A percentile compares a stretch with the other conserved stretches of the same genome.
Conservation (phyloP, 2,888 invertebrate genomes). For the Tortricodes alternella region DNA sequence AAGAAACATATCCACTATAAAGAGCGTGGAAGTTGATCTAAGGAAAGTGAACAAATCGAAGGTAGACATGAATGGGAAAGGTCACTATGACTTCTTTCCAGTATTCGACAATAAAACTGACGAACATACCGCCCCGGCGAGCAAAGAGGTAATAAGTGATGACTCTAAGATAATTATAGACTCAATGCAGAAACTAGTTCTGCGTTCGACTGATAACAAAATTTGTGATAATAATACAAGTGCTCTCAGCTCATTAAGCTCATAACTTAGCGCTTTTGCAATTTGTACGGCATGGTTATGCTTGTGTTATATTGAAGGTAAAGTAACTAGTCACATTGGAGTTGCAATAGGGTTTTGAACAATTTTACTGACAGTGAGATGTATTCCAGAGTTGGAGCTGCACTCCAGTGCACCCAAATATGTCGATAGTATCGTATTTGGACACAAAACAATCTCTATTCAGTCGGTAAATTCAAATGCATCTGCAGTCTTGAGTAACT, state of each 20-base stretch:
- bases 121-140: conserved; percentile 41
- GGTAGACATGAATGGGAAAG: conserved; percentile 59
- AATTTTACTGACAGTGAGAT: conserved; percentile 8
- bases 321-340: conserved; percentile 12
- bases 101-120: conserved; percentile 72
- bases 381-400: not conserved
- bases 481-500: conserved; percentile 13
- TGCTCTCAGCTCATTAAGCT: conserved; percentile 77
- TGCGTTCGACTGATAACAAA: conserved; percentile 81
- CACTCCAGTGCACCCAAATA: no score
- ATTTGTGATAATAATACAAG: conserved; percentile 80
- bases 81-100: conserved; percentile 74
- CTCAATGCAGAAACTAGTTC: conserved; percentile 79
- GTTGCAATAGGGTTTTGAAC: not conserved
- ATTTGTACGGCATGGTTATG: conserved; percentile 44
- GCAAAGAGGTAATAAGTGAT: conserved; percentile 46
- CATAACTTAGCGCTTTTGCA: conserved; percentile 49
- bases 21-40: conserved; percentile 53
- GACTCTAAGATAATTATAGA: conserved; percentile 77
- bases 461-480: no score
- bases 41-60: conserved; percentile 42
- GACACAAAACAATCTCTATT: no score
- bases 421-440: no score
- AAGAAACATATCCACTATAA: conserved; percentile 66
- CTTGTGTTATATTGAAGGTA: not conserved